These are phyloP conservation scores for Nemopilema nomurai DNA, from an alignment of 30 jellyfish, hydroid and myxozoan genomes.

Conservation along the genomic window DNA sequence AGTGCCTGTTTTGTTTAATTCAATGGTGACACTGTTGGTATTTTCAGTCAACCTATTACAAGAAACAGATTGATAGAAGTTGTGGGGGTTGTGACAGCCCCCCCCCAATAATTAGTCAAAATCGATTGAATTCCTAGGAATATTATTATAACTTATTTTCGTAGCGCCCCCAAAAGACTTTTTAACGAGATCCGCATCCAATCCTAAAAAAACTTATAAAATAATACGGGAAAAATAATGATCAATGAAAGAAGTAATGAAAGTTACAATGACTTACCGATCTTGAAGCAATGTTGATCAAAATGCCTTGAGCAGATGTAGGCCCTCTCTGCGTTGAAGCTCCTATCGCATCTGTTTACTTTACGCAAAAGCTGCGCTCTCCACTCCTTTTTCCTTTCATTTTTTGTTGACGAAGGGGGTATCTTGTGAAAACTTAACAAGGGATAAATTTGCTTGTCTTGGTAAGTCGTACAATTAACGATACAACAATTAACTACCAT, in stretches of 20 bases:
- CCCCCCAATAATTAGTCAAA: neutral
- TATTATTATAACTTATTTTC: neutral
- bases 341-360: conserved; percentile 38
- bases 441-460: conserved; percentile 23
- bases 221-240: neutral
- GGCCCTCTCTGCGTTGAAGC: conserved; percentile 50
- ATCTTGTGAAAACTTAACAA: conserved; percentile 29
- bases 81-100: neutral
- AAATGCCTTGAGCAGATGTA: conserved; percentile 40
- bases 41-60: neutral
- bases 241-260: neutral
- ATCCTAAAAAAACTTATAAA: neutral
- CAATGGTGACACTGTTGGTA: neutral
- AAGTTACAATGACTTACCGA: conserved; percentile 11
- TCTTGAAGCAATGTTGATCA: conserved; percentile 46
- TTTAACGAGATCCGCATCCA: neutral
- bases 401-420: conserved; percentile 26
- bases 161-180: neutral
- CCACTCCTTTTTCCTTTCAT: conserved; percentile 37
- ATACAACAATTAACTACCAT: conserved; percentile 47
- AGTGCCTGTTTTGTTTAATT: neutral
- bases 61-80: neutral
- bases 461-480: conserved; percentile 33
- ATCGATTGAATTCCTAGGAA: neutral
- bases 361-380: conserved; percentile 33